Evolutionary conservation across 2,113 vertebrate genomes (phyloP), one percentile per base, ranked within the genome.

Genomic region (Albula glossodonta): DNA sequence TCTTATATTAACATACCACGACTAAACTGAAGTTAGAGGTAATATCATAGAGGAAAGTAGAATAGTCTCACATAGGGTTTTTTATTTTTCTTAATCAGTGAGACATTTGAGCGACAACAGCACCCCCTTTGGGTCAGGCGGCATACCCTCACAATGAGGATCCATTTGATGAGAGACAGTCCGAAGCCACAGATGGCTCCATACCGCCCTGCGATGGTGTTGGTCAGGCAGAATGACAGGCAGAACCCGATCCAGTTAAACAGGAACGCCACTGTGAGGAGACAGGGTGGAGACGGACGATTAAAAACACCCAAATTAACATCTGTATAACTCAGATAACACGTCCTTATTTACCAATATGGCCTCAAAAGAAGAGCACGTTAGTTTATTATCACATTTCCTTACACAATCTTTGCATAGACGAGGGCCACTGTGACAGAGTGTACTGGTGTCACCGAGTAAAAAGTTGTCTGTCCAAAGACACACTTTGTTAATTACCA

Each of bases 231-330:
- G 95, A 99, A 99, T 56, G 98, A 99, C 91, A 99, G 94, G 89
- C 98, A 99, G 96, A 99, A 99, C 50, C 98, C 98, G 88, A 99
- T 99, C 98, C 98, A 99, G 96, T 99, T 99, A 95, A 99, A 99
- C 91, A 99, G 96, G 95, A 99, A 99, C 0, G 98, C 97, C 97
- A 99, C 98, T 99, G 89, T 89, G 82, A 8, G 49, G 70, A 87
- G 1, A 88, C 0, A 50, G 70, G 19, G 12, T 56, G 53, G 12
- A 80, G 51, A 77, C 48, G 57, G 4, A 80, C 15, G 4, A 53
- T 10, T 51, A 7, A 22, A 11, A 83, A 87, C 13, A 82, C 19
- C 49, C 15, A n/a, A 10, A 78, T 78, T 78, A 31, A 78, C 60
- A 2, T 5, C 60, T 5, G 17, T 66, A 66, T 19, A 66, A 22